A percentile compares a stretch with the other conserved stretches of the same genome.
These are phyloP conservation scores for Chaitophorus viminalis DNA, from an alignment of 2,888 invertebrate species.

Conservation along the genomic window DNA sequence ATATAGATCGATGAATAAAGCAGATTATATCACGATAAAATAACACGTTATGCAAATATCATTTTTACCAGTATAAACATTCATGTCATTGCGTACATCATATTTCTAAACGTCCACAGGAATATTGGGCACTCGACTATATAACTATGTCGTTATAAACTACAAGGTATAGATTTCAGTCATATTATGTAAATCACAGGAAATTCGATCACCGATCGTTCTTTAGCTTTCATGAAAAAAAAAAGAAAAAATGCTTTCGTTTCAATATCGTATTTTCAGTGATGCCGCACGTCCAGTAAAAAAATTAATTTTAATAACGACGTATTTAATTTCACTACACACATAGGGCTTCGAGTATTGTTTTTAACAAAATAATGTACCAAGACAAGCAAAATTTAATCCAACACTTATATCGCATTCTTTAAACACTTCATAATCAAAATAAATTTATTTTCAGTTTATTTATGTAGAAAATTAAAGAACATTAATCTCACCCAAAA, in stretches of 20 bases:
- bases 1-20: conserved; percentile 27
- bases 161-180: conserved; percentile 39
- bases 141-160: conserved; percentile 44
- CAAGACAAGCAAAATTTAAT: background rate
- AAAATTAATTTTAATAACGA: background rate
- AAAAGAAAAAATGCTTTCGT: conserved; percentile 11
- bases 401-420: background rate
- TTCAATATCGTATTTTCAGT: conserved; percentile 17
- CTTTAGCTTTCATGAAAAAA: background rate
- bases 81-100: conserved; percentile 32
- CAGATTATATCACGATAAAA: conserved; percentile 11
- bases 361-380: background rate
- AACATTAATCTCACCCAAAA: too few relatives aligned
- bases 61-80: conserved; percentile 27
- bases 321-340: conserved; percentile 35
- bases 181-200: conserved; percentile 48
- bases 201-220: conserved; percentile 32
- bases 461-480: too few relatives aligned
- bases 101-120: conserved; percentile 29
- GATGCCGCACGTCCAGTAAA: background rate
- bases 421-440: background rate
- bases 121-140: conserved; percentile 43
- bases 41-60: conserved; percentile 55
- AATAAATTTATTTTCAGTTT: background rate
- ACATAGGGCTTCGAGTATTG: conserved; percentile 19